A percentile compares a stretch with the other conserved stretches of the same genome.
Conservation (phyloP, 2,797 vertebrate genomes). For the Alca torda region DNA sequence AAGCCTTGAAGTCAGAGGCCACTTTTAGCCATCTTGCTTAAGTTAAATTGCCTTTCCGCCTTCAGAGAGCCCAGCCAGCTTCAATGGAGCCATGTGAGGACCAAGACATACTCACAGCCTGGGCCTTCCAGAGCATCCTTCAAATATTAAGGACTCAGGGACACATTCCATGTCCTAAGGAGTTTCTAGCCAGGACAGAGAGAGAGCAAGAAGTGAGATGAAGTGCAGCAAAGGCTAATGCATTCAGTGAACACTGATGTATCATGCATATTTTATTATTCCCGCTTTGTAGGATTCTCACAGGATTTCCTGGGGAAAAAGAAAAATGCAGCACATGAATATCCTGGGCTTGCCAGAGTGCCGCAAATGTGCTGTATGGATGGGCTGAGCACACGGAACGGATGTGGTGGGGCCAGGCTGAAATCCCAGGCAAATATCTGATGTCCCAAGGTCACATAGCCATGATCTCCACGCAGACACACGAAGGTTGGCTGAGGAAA, state of each 20-base stretch:
- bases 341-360: neutral
- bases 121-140: neutral
- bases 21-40: neutral
- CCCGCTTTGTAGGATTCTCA: conserved; percentile 21
- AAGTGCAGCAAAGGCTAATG: neutral
- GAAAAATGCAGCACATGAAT: neutral
- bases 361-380: neutral
- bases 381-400: neutral
- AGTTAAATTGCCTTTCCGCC: neutral
- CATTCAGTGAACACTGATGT: neutral
- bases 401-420: neutral
- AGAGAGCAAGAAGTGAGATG: neutral
- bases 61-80: neutral
- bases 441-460: neutral
- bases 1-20: neutral
- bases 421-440: conserved; percentile 18
- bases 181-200: neutral
- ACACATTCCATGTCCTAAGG: neutral
- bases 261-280: conserved; percentile 50
- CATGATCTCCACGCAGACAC: neutral
- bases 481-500: neutral
- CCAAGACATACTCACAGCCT: neutral
- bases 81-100: neutral
- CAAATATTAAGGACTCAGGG: neutral
- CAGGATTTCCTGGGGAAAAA: conserved; percentile 2